Base-by-base conservation (phyloP, 2,888 invertebrate genomes). In the Lomographa bimaculata region DNA sequence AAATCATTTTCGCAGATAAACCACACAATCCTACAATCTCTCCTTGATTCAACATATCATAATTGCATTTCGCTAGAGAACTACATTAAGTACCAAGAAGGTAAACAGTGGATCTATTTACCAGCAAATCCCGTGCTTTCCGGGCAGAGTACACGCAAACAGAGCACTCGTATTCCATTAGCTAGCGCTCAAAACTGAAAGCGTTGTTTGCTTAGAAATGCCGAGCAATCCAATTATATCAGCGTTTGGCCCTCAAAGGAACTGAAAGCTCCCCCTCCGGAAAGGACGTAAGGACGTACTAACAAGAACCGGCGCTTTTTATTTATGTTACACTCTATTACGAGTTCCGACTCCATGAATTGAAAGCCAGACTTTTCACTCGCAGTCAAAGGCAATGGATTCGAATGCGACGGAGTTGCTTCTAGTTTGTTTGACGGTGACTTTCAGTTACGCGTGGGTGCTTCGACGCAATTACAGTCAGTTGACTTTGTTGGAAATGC, bases 181-280 rank as follows among this genome's bases (percentile, higher is more conserved):
- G 39, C 26, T 25, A 27, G 19, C 29, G 40, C 41, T 36, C 30
- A 47, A 46, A 46, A 49, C 45, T 43, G 48, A 46, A 40, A 52
- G 42, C 44, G 58, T 55, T 63, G 60, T 64, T 66, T 61, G 57
- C 59, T 64, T 58, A 60, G 68, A 65, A 72, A 68, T 62, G 60
- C 63, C 60, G 60, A 64, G 63, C 78, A 78, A 85, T 84, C 81
- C 82, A 84, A 84, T 84, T 83, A 84, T 71, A 73, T 71, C 64
- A 70, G 71, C 64, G 71, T 72, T 72, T 70, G 73, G 64, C 55
- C 54, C 60, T 79, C 82, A 82, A 83, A 82, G 74, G 66, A 61
- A 50, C 61, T 62, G 66, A 69, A 65, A 71, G 70, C 66, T 36
- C 48, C 24, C 29, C 40, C 20, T 62, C 69, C 58, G 62, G n/a